Percentiles rank a stretch among this genome's conserved stretches.
Conservation (phyloP, 2,797 vertebrate genomes). For the Ambastaia sidthimunki region DNA sequence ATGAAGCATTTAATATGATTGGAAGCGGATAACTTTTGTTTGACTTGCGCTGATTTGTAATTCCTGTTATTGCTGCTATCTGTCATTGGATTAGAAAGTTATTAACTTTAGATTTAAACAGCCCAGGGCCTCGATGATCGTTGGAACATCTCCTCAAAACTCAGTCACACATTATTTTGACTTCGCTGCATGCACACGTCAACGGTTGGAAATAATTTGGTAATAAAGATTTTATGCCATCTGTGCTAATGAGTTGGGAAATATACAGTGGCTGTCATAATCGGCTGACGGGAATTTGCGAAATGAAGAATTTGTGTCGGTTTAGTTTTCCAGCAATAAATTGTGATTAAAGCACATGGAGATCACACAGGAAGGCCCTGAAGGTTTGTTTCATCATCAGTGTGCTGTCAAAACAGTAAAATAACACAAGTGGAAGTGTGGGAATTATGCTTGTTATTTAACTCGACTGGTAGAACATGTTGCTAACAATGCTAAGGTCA, state of each 20-base stretch:
- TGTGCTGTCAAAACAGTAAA: background rate
- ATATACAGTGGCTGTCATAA: background rate
- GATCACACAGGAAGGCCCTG: background rate
- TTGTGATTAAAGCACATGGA: background rate
- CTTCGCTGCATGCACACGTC: constrained; percentile 14
- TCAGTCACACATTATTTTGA: constrained; percentile 2
- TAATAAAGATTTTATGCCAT: constrained; percentile 11
- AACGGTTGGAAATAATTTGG: constrained; percentile 22
- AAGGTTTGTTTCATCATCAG: background rate
- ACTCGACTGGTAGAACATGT: no score
- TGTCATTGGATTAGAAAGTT: constrained; percentile 45
- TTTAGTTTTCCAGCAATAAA: background rate
- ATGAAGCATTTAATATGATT: constrained; percentile 39
- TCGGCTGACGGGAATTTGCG: background rate
- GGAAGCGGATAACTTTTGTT: constrained; percentile 39
- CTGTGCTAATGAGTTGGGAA: constrained; percentile 6
- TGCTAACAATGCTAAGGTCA: no score
- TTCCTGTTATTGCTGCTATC: constrained; percentile 42
- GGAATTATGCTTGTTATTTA: no score
- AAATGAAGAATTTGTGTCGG: background rate
- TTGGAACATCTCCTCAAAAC: constrained; percentile 22
- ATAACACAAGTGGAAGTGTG: no score
- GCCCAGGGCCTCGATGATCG: constrained; percentile 25
- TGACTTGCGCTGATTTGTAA: constrained; percentile 53
- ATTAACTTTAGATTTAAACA: constrained; percentile 49